phyloP scores from a whole-genome alignment of 2,113 vertebrate genomes.

The Sinocyclocheilus grahami region DNA sequence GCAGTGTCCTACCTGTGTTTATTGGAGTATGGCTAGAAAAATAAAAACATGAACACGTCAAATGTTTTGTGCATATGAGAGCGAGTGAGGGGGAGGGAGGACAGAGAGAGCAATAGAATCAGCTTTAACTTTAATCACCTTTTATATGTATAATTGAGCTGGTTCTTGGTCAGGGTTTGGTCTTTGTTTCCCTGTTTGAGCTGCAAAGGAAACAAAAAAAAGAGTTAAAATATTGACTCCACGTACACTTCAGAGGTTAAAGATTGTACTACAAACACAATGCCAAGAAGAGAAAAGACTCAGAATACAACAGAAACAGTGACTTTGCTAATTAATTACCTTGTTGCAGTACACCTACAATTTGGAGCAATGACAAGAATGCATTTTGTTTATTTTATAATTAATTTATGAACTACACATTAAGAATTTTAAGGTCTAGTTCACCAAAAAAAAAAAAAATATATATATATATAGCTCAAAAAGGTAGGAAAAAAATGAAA shows the following conservation, averaged over 20 bases:
- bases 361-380: background rate
- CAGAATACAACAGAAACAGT: background rate
- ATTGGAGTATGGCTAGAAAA: conserved; percentile 74
- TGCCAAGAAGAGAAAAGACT: background rate
- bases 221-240: background rate
- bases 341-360: background rate
- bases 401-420: conserved; percentile 5
- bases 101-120: background rate
- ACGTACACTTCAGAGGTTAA: background rate
- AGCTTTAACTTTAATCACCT: conserved; percentile 70
- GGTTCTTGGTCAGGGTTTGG: conserved; percentile 75
- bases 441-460: background rate
- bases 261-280: background rate
- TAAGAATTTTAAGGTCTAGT: conserved; percentile 21
- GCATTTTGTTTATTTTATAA: conserved; percentile 12
- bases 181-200: conserved; percentile 79
- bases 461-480: background rate
- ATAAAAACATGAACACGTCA: background rate
- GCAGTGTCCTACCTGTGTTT: conserved; percentile 79
- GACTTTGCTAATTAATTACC: conserved; percentile 15
- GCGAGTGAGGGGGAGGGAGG: background rate
- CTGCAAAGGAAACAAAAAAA: conserved; percentile 65
- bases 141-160: conserved; percentile 75
- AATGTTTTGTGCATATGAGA: background rate
- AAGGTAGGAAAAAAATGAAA: background rate